These are phyloP conservation scores for Sphenodon punctatus DNA, from an alignment of 2,797 vertebrate genomes.

Conservation along the genomic window DNA sequence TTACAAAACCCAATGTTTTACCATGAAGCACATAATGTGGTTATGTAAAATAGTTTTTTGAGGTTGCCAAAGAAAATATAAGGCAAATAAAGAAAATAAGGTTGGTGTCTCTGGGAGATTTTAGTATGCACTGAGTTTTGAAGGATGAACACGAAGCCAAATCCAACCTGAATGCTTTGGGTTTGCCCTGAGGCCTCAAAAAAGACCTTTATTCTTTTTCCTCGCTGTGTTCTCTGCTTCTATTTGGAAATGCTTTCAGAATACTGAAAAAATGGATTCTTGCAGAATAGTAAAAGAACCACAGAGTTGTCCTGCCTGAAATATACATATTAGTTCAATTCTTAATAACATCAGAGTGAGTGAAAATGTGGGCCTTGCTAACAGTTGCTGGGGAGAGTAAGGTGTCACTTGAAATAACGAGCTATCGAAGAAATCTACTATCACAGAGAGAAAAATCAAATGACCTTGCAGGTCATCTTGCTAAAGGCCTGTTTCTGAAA, in stretches of 20 bases:
- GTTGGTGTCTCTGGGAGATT: conserved; percentile 40
- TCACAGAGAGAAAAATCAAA: neutral
- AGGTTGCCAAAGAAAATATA: conserved; percentile 53
- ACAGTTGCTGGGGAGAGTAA: neutral
- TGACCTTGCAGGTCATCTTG: neutral
- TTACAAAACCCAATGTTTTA: conserved; percentile 64
- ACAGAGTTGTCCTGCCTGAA: neutral
- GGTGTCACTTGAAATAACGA: neutral
- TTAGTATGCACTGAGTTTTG: conserved; percentile 47
- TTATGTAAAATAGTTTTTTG: conserved; percentile 51
- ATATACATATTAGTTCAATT: neutral
- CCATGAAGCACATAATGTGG: conserved; percentile 57
- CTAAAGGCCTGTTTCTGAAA: neutral
- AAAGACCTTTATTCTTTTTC: conserved; percentile 53
- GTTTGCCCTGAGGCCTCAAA: conserved; percentile 62
- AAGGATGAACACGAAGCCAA: conserved; percentile 37
- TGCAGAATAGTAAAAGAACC: neutral
- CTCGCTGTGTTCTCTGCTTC: neutral
- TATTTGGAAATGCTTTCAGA: conserved; percentile 10
- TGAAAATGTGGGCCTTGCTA: neutral
- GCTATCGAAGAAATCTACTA: neutral
- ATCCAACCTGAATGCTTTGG: conserved; percentile 46
- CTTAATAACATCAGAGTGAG: neutral
- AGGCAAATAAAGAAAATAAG: neutral
- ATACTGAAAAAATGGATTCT: conserved; percentile 37